Evolutionary conservation across 1,140 invertebrate genomes (phyloP), one percentile per base, ranked within the genome.

Genomic region (Charaxes varanes): DNA sequence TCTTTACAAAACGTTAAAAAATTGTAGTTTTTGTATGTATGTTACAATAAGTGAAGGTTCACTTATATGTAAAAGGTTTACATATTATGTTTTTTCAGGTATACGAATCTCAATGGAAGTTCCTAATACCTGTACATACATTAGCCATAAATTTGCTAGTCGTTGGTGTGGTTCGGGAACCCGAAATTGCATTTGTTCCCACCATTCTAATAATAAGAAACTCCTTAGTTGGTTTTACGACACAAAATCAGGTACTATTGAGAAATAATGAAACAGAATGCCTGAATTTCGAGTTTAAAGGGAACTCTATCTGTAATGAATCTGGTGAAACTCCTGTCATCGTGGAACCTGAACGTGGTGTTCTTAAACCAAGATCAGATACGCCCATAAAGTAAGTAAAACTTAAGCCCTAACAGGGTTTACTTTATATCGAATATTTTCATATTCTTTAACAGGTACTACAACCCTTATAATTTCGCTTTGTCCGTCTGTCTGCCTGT

Each of bases 81-180:
- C n/a, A n/a, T n/a, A 12, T 33, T 6, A 40, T 31, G 17, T 28
- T 46, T 21, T 35, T 54, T 53, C 36, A 82, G 78, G 51, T 68
- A 23, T 78, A 77, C 30, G 76, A 80, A 46, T 78, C 73, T 0
- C 66, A 69, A 40, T 82, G 78, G 79, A 77, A 76, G 36, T 79
- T 79, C 21, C 38, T 62, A 4, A 76, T 83, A 36, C 60, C 62
- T 3, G 37, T 41, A 1, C 34, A 70, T 34, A 62, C 59, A 4
- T 27, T 82, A 13, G 44, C 47, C 1, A 67, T 80, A 12, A 59
- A 72, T 45, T 31, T 80, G 13, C 28, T 80, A 21, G 66, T 80
- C 1, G 78, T 74, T 5, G 78, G 78, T 5, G 27, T 72, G 10
- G 78, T 80, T 2, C 55, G 73, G 26, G 78, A 82, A 24, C 63